phyloP scores from a whole-genome alignment of 2,797 vertebrate genomes.

The Lagorchestes hirsutus region DNA sequence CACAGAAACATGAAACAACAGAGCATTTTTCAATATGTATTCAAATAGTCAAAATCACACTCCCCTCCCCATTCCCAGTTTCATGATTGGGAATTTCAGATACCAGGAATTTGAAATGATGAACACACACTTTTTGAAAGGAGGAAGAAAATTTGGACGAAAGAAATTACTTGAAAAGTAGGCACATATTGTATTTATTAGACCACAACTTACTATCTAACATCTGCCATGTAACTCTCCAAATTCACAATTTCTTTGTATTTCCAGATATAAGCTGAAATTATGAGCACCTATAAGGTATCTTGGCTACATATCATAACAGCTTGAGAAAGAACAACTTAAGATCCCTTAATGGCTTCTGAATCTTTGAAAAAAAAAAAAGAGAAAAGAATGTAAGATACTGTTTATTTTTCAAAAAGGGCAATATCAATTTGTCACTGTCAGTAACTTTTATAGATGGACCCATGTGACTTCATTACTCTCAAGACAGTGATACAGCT shows the following conservation, averaged over 20 bases:
- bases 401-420: not conserved
- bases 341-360: not conserved
- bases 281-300: slow-evolving; percentile 2
- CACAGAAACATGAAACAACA: slow-evolving; percentile 20
- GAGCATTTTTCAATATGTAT: not conserved
- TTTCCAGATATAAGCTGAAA: not conserved
- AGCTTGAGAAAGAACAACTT: not conserved
- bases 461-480: not conserved
- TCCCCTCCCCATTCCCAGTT: not conserved
- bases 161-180: slow-evolving; percentile 20
- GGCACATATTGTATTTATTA: not conserved
- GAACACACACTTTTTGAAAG: not conserved
- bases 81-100: not conserved
- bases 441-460: slow-evolving; percentile 3
- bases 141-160: not conserved
- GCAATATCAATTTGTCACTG: slow-evolving; percentile 33
- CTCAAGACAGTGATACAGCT: slow-evolving; percentile 6
- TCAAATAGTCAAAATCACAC: not conserved
- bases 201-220: not conserved
- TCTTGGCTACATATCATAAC: not conserved
- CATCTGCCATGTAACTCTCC: not conserved
- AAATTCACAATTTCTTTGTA: slow-evolving; percentile 4
- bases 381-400: not conserved
- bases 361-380: slow-evolving; percentile 33
- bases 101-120: not conserved